Conservation (phyloP, 2,888 invertebrate genomes). For the Microctonus brassicae region DNA sequence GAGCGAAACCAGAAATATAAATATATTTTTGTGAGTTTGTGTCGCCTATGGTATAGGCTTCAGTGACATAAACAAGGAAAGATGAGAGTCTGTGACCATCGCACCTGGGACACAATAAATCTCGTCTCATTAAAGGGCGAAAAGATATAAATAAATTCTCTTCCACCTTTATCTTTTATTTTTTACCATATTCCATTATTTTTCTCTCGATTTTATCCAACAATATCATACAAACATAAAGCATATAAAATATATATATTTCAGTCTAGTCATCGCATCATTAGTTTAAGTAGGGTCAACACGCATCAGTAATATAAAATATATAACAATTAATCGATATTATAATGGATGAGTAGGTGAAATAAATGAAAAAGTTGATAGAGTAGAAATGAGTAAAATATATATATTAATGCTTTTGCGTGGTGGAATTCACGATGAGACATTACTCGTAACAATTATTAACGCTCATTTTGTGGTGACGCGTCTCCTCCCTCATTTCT, state of each 20-base stretch:
- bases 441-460: slow-evolving; percentile 32
- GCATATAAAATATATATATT: background rate
- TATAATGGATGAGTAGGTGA: background rate
- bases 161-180: background rate
- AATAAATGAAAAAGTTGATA: background rate
- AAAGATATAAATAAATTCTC: slow-evolving; percentile 13
- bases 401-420: background rate
- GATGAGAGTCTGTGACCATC: slow-evolving; percentile 32
- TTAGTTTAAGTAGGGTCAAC: slow-evolving; percentile 16
- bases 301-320: background rate
- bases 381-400: background rate
- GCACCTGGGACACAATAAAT: slow-evolving; percentile 62
- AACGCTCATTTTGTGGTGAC: slow-evolving; percentile 5
- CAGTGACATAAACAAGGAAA: slow-evolving; percentile 51
- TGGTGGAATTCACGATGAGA: slow-evolving; percentile 29
- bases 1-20: slow-evolving; percentile 39
- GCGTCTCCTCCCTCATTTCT: slow-evolving; percentile 9
- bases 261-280: slow-evolving; percentile 22
- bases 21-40: background rate
- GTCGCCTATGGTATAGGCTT: slow-evolving; percentile 39
- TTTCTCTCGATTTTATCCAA: background rate
- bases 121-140: slow-evolving; percentile 58
- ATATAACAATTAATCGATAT: slow-evolving; percentile 26
- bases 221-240: background rate
- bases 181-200: background rate